phyloP scores from a whole-genome alignment of 2,888 invertebrate genomes.

The Nycteola revayana region DNA sequence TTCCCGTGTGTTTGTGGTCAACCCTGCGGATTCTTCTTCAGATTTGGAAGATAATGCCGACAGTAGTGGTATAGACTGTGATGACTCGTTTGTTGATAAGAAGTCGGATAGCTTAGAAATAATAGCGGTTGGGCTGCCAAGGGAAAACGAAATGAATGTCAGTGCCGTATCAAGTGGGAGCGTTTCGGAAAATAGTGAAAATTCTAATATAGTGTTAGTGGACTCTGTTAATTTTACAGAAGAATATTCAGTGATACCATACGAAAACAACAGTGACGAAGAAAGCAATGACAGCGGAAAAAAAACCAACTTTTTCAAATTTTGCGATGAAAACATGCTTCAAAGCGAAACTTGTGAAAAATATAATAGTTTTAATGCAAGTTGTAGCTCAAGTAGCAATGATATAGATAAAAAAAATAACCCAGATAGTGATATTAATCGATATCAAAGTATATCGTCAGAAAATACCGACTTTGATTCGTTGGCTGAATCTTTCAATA shows the following conservation, averaged over 20 bases:
- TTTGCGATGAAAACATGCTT: slow-evolving; percentile 71
- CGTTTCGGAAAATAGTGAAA: slow-evolving; percentile 43
- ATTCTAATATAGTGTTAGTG: slow-evolving; percentile 55
- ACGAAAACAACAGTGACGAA: slow-evolving; percentile 48
- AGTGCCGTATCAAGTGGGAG: slow-evolving; percentile 45
- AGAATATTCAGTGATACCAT: slow-evolving; percentile 55
- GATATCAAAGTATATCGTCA: slow-evolving; percentile 51
- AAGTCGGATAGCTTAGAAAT: slow-evolving; percentile 71
- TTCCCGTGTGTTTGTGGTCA: slow-evolving; percentile 86
- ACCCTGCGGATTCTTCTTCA: slow-evolving; percentile 83
- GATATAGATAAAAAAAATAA: slow-evolving; percentile 56
- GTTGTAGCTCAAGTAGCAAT: slow-evolving; percentile 56
- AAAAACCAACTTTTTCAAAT: slow-evolving; percentile 55
- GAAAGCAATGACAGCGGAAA: slow-evolving; percentile 45
- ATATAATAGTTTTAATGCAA: slow-evolving; percentile 70
- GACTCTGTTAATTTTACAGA: slow-evolving; percentile 65
- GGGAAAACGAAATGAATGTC: slow-evolving; percentile 49
- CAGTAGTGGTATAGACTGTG: slow-evolving; percentile 83
- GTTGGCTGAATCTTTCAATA: slow-evolving; percentile 50
- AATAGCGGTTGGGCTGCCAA: slow-evolving; percentile 52
- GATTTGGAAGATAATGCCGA: slow-evolving; percentile 83
- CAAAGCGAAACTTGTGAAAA: slow-evolving; percentile 71
- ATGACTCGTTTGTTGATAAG: slow-evolving; percentile 83
- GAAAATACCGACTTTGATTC: slow-evolving; percentile 65
- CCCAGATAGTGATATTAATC: slow-evolving; percentile 54